Evolutionary conservation across 2,888 invertebrate genomes (phyloP), one percentile per base, ranked within the genome.

Genomic region (Hyposoter dolosus): DNA sequence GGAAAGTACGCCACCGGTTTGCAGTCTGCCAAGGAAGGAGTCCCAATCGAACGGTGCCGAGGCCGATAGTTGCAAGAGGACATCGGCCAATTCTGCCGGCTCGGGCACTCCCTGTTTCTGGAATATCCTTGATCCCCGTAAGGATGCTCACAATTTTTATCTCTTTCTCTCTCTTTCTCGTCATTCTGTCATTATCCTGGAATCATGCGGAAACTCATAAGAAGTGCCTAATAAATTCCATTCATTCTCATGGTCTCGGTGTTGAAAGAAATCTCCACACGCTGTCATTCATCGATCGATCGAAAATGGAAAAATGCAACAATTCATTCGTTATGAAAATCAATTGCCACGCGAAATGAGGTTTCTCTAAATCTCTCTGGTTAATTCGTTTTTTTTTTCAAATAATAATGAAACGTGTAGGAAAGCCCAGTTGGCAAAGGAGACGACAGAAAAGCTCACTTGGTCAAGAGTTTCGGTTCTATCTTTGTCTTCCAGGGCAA

Each of bases 41-140:
- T 63, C 83, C 10, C 86, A 86, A 15, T 68, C 83, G 79, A 86
- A 86, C 79, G 86, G 82, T 28, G 84, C 56, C 75, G 88, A 88
- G 43, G 84, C 84, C 74, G 86, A 88, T 80, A 82, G 50, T 43
- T 88, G 85, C 86, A 88, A 89, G 83, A 87, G 84, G 50, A 69
- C 63, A 71, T 76, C 88, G 63, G 88, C 91, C 89, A 91, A 90
- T 89, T 88, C 89, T 83, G 83, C 85, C 79, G 87, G 89, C 53
- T 88, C 88, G 82, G 89, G 91, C 88, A 94, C 94, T 89, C 94
- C 95, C 76, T 92, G 95, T 87, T 92, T 95, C 89, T 95, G 95
- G 93, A 94, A 94, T 88, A 91, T 95, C 83, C 94, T 95, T 84
- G 93, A 94, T 89, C 95, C 95, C 88, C 92, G 95, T 95, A 95